These are phyloP conservation scores for Chamaetylas fuelleborni DNA, from an alignment of 2,113 vertebrate genomes.

Conservation along the genomic window DNA sequence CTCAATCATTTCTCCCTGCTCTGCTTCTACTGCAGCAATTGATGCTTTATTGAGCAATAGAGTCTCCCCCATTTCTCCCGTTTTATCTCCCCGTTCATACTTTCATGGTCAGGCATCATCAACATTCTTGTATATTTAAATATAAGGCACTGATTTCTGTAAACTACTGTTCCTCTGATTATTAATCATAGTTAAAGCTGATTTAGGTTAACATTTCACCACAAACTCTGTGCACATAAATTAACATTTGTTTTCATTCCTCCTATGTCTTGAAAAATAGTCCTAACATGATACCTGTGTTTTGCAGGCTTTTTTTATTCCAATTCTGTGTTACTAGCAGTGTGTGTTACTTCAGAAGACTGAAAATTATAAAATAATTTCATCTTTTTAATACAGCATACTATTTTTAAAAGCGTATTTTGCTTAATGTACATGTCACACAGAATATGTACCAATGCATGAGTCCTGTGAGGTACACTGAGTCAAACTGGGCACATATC, in stretches of 20 bases:
- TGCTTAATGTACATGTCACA: neutral
- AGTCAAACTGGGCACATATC: neutral
- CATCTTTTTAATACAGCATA: neutral
- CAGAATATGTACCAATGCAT: neutral
- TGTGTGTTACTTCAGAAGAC: neutral
- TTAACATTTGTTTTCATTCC: neutral
- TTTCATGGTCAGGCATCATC: neutral
- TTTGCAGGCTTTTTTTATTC: neutral
- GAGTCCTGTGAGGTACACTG: neutral
- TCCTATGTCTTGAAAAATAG: neutral
- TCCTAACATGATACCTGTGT: neutral
- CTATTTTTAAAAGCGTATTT: neutral
- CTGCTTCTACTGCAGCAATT: neutral
- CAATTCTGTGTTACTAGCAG: neutral
- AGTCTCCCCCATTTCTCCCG: neutral
- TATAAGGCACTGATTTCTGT: neutral
- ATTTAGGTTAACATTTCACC: neutral
- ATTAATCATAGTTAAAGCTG: neutral
- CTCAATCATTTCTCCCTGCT: slow-evolving; percentile 57
- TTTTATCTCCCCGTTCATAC: neutral
- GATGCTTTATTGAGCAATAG: slow-evolving; percentile 32
- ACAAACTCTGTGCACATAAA: neutral
- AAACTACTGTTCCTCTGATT: neutral
- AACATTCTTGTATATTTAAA: neutral
- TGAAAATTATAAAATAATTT: neutral